phyloP scores from a whole-genome alignment of 2,113 vertebrate species.

The Aspidoscelis tigris region DNA sequence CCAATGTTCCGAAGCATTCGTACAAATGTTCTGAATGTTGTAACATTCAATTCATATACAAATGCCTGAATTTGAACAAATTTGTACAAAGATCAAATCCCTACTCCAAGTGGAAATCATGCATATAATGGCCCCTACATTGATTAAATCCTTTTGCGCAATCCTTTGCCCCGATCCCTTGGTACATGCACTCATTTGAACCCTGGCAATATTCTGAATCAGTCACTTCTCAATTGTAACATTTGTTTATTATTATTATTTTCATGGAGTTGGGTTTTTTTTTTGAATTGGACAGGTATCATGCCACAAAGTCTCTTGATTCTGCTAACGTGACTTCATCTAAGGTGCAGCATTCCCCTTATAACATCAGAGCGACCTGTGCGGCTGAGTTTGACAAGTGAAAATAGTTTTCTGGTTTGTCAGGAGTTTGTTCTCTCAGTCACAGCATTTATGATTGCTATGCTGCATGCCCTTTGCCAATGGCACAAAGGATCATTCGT shows the following conservation, averaged over 20 bases:
- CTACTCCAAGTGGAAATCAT: background rate
- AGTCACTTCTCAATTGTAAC: background rate
- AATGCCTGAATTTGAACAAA: no score
- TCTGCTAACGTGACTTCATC: slow-evolving; percentile 4
- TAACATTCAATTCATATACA: no score
- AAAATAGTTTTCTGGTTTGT: slow-evolving; percentile 7
- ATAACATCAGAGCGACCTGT: background rate
- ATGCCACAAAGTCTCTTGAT: background rate
- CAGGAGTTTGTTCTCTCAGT: background rate
- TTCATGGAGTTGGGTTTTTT: background rate
- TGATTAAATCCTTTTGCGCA: background rate
- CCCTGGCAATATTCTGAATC: background rate
- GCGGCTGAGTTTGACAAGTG: background rate
- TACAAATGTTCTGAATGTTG: no score
- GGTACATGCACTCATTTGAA: background rate
- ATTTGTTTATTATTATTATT: background rate
- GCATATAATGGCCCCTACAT: no score
- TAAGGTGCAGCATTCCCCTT: background rate
- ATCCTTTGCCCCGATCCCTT: background rate
- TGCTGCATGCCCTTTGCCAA: background rate
- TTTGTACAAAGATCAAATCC: no score
- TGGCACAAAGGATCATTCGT: background rate
- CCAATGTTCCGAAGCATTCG: no score
- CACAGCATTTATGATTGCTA: background rate
- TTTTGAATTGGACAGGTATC: background rate